Evolutionary conservation across 2,113 vertebrate species (phyloP), one percentile per base, ranked within the genome.

Genomic region (Cryptotis parvus): DNA sequence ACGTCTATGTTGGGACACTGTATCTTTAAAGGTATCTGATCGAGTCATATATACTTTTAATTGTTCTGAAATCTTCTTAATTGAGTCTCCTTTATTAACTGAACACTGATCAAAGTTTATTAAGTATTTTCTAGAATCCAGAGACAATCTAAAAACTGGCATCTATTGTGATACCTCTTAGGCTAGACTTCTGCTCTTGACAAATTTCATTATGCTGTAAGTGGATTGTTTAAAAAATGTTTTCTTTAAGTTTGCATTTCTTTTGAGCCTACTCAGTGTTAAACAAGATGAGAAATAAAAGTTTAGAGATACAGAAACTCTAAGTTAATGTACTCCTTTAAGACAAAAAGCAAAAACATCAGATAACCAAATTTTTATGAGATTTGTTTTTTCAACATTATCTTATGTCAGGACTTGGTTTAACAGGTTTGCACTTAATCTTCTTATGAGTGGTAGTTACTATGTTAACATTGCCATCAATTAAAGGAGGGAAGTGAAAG

Each of bases 31-130:
- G 15, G 29, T 3, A 35, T 29, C 7, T n/a, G 81, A 75, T 27
- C 3, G 20, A 77, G 75, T 90, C 90, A 77, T 72, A 84, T 77
- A 68, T 29, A 84, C 11, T 14, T 92, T 84, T 81, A 61, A 90
- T 66, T 84, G 20, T 45, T 94, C 8, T 82, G 81, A 74, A 75
- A 4, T 49, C 14, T 9, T 84, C 22, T 85, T 43, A 77, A 4
- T 31, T 41, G 35, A 84, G 63, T 73, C 22, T 79, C 31, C 52
- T 31, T 72, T 80, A 26, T 41, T 87, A 58, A 70, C 18, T 41
- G 41, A 84, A 4, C 6, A 70, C 18, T 41, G 41, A 84, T 3
- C 6, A 58, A 87, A 55, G 37, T 43, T 68, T 58, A 87, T 29
- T 12, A 4, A 76, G 18, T 24, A 61, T 6, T 84, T 66, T 45